Conservation (phyloP, 2,888 invertebrate genomes). For the Philonicus albiceps region DNA sequence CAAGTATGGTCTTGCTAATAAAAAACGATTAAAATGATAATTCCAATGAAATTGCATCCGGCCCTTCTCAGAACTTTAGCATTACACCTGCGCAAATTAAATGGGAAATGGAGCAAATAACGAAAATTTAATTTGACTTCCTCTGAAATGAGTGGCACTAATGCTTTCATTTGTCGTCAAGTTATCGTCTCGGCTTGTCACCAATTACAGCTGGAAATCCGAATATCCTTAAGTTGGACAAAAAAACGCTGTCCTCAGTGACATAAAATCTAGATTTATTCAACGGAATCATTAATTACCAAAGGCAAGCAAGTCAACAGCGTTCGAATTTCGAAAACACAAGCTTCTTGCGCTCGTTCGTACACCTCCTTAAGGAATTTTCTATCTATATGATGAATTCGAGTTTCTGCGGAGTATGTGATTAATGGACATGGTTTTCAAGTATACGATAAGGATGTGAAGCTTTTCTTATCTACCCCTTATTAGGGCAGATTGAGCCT, state of each 20-base stretch:
- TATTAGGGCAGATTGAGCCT: slow-evolving; percentile 1
- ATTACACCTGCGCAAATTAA: not conserved
- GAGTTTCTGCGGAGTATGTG: not conserved
- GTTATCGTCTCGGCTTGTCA: slow-evolving; percentile 18
- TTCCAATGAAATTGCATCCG: too few species aligned
- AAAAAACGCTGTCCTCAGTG: slow-evolving; percentile 9
- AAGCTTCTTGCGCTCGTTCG: not conserved
- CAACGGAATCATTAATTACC: slow-evolving; percentile 6
- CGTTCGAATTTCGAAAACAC: not conserved
- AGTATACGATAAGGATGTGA: not conserved
- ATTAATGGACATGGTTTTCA: not conserved
- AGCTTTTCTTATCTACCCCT: not conserved
- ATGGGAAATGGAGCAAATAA: not conserved
- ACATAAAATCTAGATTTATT: slow-evolving; percentile 15
- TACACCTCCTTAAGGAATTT: not conserved
- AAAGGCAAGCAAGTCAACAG: slow-evolving; percentile 14
- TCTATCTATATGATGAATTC: slow-evolving; percentile 21
- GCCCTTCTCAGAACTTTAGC: too few species aligned
- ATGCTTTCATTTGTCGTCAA: not conserved
- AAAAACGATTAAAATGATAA: too few species aligned
- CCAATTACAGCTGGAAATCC: slow-evolving; percentile 1
- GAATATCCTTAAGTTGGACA: slow-evolving; percentile 7
- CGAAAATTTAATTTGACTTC: not conserved
- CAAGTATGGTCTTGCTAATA: too few species aligned
- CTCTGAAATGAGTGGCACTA: not conserved